Percentiles rank a stretch among this genome's conserved stretches.
Conservation (phyloP, 2,113 vertebrate genomes). For the Ptychochromis oligacanthus region DNA sequence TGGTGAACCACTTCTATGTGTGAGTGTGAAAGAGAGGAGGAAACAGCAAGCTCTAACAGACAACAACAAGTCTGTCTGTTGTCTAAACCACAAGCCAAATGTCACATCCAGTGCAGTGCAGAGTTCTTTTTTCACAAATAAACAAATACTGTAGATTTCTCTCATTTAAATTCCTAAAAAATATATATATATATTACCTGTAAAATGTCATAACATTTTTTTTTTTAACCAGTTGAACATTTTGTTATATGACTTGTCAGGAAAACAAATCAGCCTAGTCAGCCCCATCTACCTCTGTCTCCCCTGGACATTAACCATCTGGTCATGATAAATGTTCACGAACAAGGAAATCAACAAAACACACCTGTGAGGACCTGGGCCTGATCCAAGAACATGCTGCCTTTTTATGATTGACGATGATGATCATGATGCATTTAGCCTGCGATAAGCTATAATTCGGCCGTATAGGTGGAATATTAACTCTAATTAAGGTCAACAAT, state of each 20-base stretch:
- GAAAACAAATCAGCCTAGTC: constrained; percentile 29
- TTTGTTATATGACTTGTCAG: neutral
- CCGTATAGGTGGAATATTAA: constrained; percentile 59
- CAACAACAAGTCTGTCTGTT: constrained; percentile 63
- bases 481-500: constrained; percentile 49
- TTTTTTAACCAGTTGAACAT: accelerated
- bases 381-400: constrained; percentile 6
- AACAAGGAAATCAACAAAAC: constrained; percentile 27
- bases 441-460: constrained; percentile 52
- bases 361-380: constrained; percentile 42
- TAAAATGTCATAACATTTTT: neutral
- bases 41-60: constrained; percentile 56
- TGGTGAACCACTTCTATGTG: constrained; percentile 24
- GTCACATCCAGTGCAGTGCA: constrained; percentile 53
- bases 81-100: constrained; percentile 64
- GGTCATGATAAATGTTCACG: constrained; percentile 12
- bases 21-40: constrained; percentile 13
- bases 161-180: neutral
- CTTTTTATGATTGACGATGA: constrained; percentile 53
- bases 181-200: neutral
- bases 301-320: constrained; percentile 41
- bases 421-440: constrained; percentile 48
- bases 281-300: constrained; percentile 23
- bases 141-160: constrained; percentile 22
- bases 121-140: constrained; percentile 36